A percentile compares a stretch with the other conserved stretches of the same genome.
Conservation (phyloP, 1,140 invertebrate species). For the Caenorhabditis tropicalis region DNA sequence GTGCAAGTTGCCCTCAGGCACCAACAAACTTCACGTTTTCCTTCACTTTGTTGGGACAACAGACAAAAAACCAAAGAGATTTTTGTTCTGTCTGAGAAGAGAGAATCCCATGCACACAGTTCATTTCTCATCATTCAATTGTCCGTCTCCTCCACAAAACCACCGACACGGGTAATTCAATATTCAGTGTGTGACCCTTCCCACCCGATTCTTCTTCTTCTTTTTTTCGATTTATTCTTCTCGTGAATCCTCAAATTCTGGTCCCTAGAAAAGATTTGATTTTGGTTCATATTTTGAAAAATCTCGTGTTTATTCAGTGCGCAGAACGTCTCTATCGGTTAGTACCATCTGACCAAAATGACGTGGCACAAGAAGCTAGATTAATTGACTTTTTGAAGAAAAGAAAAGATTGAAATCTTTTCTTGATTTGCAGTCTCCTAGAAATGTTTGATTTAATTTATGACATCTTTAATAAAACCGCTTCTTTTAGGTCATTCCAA, state of each 20-base stretch:
- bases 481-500: neutral
- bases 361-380: neutral
- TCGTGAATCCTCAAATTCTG: neutral
- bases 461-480: slow-evolving; percentile 33
- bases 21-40: slow-evolving; percentile 11
- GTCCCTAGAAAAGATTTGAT: neutral
- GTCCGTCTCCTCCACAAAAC: neutral
- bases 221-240: neutral
- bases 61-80: neutral
- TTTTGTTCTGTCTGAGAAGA: neutral
- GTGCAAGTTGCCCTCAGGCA: slow-evolving; percentile 13
- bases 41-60: slow-evolving; percentile 1
- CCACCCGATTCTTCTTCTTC: slow-evolving; percentile 10
- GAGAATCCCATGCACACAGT: neutral
- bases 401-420: slow-evolving; percentile 26
- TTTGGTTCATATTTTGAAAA: slow-evolving; percentile 18
- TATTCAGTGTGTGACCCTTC: slow-evolving; percentile 41
- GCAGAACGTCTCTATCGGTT: neutral
- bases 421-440: neutral
- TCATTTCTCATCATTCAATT: slow-evolving; percentile 30
- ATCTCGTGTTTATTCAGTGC: no score
- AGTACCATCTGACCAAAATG: slow-evolving; percentile 5
- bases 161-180: slow-evolving; percentile 18
- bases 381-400: neutral
- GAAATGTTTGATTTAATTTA: slow-evolving; percentile 10